A percentile compares a stretch with the other conserved stretches of the same genome.
Evolutionary conservation across 2,797 vertebrate genomes (phyloP).

Genomic region (Channa striata): DNA sequence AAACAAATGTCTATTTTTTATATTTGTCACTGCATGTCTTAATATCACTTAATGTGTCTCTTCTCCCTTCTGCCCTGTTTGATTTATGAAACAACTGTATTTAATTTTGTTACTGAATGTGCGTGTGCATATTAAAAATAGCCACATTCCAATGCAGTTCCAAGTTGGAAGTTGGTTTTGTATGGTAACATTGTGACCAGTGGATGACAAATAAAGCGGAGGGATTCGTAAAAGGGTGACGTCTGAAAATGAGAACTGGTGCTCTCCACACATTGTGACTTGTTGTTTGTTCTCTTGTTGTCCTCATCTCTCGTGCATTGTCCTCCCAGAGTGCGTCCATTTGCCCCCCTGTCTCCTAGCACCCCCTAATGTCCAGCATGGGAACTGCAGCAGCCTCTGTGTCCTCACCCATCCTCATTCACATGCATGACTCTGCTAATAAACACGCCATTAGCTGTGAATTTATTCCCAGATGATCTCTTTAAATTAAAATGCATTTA

Average conservation of each 20-base stretch:
- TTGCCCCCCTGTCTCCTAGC: conserved; percentile 72
- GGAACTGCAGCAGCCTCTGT: conserved; percentile 59
- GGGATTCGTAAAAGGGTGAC: conserved; percentile 43
- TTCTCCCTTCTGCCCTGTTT: conserved; percentile 43
- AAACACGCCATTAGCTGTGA: conserved; percentile 52
- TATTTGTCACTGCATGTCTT: conserved; percentile 89
- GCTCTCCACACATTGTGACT: not conserved
- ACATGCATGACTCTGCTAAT: conserved; percentile 48
- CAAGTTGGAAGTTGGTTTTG: conserved; percentile 77
- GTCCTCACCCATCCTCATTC: conserved; percentile 29
- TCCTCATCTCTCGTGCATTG: not conserved
- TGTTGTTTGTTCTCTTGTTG: not conserved
- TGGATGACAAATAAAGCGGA: conserved; percentile 78
- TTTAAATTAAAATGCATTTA: conserved; percentile 63
- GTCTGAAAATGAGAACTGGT: conserved; percentile 15
- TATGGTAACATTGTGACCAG: conserved; percentile 77
- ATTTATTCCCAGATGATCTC: conserved; percentile 56
- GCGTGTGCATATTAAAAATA: conserved; percentile 59
- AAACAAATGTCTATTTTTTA: conserved; percentile 98
- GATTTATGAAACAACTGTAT: conserved; percentile 79
- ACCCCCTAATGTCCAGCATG: conserved; percentile 61
- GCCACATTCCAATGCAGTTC: conserved; percentile 74
- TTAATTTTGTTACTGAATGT: conserved; percentile 78
- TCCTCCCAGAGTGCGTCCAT: not conserved
- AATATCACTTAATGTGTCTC: conserved; percentile 71